Percentiles rank a stretch among this genome's conserved stretches.
phyloP scores from a whole-genome alignment of 1,140 invertebrate genomes.

The Drosophila micromelanica region DNA sequence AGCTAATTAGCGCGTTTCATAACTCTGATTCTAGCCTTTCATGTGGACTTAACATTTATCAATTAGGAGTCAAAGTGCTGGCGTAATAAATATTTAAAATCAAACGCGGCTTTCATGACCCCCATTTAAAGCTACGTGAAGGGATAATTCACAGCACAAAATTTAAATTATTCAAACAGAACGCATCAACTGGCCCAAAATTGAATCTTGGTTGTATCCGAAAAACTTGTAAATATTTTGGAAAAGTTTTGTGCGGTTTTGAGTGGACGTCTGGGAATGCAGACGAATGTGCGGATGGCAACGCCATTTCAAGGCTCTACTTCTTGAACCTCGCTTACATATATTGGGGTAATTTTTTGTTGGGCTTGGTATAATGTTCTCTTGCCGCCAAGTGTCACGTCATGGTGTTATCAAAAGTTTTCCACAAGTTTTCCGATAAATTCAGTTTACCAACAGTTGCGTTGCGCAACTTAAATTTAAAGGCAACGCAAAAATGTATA shows the following conservation, averaged over 20 bases:
- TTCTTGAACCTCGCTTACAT: not conserved
- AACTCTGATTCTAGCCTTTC: not conserved
- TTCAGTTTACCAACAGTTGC: conserved; percentile 13
- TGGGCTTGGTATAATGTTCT: not conserved
- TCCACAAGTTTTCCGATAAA: conserved; percentile 28
- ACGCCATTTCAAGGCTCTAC: not conserved
- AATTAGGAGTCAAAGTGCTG: not conserved
- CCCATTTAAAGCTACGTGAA: not conserved
- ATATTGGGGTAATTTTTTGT: conserved; percentile 5
- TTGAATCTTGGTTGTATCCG: conserved; percentile 15
- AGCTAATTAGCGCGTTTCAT: not conserved
- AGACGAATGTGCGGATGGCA: conserved; percentile 40
- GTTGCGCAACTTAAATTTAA: not conserved
- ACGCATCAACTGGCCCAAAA: not conserved
- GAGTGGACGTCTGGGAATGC: conserved; percentile 51
- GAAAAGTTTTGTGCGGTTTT: conserved; percentile 48
- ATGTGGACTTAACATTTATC: not conserved
- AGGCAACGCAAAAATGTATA: conserved; percentile 15
- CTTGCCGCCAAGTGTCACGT: conserved; percentile 2
- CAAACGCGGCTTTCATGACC: not conserved
- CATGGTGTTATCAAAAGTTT: conserved; percentile 12
- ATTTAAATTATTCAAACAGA: not conserved
- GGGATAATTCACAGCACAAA: not conserved
- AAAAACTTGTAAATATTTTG: conserved; percentile 27
- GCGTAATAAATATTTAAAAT: not conserved